Percentiles rank a stretch among this genome's conserved stretches.
Evolutionary conservation across 1,140 invertebrate species (phyloP).

Genomic region (Oedothorax gibbosus): DNA sequence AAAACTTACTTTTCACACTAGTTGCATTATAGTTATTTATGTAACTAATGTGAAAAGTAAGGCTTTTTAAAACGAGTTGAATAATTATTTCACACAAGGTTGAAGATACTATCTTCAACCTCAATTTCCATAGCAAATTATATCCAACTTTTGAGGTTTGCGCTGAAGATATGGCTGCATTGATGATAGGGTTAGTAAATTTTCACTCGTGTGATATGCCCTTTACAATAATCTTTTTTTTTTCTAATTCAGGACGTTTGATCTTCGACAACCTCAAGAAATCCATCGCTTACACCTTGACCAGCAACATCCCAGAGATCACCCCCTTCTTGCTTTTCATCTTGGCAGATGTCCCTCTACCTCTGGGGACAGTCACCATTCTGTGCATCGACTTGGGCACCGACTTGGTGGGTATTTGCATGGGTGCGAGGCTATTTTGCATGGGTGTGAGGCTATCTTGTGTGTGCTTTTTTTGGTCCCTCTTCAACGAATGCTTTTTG

Average conservation of each 20-base stretch:
- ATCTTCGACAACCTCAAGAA: conserved; percentile 99
- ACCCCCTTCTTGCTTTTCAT: conserved; percentile 99
- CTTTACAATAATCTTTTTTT: not conserved
- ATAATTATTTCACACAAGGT: no score
- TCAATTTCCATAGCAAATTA: no score
- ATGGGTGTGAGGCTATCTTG: conserved; percentile 13
- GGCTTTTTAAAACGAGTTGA: no score
- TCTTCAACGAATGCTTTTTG: not conserved
- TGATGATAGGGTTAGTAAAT: no score
- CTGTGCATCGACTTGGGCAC: conserved; percentile 99
- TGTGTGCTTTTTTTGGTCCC: not conserved
- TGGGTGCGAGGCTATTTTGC: not conserved
- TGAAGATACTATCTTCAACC: no score
- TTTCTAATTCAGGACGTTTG: conserved; percentile 74
- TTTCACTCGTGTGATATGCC: no score
- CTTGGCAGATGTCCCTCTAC: conserved; percentile 94
- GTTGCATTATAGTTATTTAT: no score
- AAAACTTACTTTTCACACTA: no score
- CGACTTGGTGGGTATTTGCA: conserved; percentile 80
- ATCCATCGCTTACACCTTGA: conserved; percentile 98
- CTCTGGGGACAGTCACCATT: conserved; percentile 98
- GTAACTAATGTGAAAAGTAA: no score
- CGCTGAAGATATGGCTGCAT: no score
- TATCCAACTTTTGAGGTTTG: no score
- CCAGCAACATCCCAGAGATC: conserved; percentile 99